phyloP scores from a whole-genome alignment of 2,888 invertebrate species.

The Acleris sparsana region DNA sequence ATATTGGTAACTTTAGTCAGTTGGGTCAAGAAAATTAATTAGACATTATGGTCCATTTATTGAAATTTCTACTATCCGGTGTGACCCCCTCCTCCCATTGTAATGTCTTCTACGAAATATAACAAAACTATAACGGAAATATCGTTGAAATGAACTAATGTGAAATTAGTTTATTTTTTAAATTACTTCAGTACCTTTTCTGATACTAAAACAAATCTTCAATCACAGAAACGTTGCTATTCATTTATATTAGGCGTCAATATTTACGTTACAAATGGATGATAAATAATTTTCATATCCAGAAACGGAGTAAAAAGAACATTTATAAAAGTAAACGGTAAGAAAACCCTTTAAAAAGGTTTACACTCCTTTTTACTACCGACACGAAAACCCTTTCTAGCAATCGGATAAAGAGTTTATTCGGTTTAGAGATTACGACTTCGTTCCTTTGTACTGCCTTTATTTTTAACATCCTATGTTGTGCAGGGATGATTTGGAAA shows the following conservation, averaged over 20 bases:
- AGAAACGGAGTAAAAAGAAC: constrained; percentile 18
- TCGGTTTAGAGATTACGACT: constrained; percentile 15
- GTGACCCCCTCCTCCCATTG: too few relatives aligned
- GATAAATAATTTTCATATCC: neutral
- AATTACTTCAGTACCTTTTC: too few relatives aligned
- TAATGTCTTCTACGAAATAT: too few relatives aligned
- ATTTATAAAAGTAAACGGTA: constrained; percentile 19
- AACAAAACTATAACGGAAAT: too few relatives aligned
- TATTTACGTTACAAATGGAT: constrained; percentile 1
- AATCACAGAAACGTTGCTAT: constrained; percentile 10
- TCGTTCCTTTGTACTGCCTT: constrained; percentile 1
- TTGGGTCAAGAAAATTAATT: too few relatives aligned
- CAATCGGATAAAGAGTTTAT: constrained; percentile 12
- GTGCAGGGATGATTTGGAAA: too few relatives aligned
- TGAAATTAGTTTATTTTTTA: too few relatives aligned
- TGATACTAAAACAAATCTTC: neutral
- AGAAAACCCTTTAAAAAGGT: constrained; percentile 23
- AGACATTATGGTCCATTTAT: too few relatives aligned
- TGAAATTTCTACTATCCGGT: too few relatives aligned
- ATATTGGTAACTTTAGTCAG: too few relatives aligned
- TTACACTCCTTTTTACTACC: constrained; percentile 27
- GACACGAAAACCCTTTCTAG: constrained; percentile 19
- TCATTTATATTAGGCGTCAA: constrained; percentile 8
- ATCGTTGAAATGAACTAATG: too few relatives aligned
- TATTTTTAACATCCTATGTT: neutral